A percentile compares a stretch with the other conserved stretches of the same genome.
phyloP scores from a whole-genome alignment of 2,888 invertebrate genomes.

The Ornithoptera priamus region DNA sequence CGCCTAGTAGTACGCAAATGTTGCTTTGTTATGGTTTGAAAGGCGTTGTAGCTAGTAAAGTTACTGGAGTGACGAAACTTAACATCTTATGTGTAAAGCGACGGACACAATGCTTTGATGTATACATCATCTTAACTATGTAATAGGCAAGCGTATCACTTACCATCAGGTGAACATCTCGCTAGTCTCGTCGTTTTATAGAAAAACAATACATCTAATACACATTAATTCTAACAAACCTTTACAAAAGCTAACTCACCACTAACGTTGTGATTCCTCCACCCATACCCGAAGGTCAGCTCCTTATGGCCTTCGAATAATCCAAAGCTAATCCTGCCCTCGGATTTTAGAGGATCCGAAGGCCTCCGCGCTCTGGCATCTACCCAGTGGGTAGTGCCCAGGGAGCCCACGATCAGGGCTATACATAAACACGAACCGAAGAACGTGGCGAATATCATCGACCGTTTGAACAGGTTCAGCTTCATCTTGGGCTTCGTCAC shows the following conservation, averaged over 20 bases:
- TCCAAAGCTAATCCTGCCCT: slow-evolving; percentile 90
- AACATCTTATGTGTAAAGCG: too few species aligned
- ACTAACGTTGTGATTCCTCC: slow-evolving; percentile 86
- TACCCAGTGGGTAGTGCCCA: slow-evolving; percentile 92
- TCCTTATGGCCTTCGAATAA: slow-evolving; percentile 92
- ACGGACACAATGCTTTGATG: too few species aligned
- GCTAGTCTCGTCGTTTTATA: too few species aligned
- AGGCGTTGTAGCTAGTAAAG: too few species aligned
- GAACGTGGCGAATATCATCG: slow-evolving; percentile 90
- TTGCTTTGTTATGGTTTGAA: too few species aligned
- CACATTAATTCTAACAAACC: not conserved
- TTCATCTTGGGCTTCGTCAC: slow-evolving; percentile 61
- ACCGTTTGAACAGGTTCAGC: slow-evolving; percentile 86
- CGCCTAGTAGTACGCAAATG: too few species aligned
- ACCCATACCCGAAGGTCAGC: slow-evolving; percentile 88
- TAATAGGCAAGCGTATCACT: too few species aligned
- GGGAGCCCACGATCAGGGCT: slow-evolving; percentile 88
- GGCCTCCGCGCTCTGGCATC: slow-evolving; percentile 85
- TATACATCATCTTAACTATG: too few species aligned
- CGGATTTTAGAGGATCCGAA: slow-evolving; percentile 83
- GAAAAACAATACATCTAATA: not conserved
- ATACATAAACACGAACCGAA: slow-evolving; percentile 88
- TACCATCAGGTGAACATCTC: too few species aligned
- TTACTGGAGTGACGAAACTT: too few species aligned
- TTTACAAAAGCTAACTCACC: slow-evolving; percentile 77